phyloP scores from a whole-genome alignment of 2,888 invertebrate species.

The Iselma pallidipennis region DNA sequence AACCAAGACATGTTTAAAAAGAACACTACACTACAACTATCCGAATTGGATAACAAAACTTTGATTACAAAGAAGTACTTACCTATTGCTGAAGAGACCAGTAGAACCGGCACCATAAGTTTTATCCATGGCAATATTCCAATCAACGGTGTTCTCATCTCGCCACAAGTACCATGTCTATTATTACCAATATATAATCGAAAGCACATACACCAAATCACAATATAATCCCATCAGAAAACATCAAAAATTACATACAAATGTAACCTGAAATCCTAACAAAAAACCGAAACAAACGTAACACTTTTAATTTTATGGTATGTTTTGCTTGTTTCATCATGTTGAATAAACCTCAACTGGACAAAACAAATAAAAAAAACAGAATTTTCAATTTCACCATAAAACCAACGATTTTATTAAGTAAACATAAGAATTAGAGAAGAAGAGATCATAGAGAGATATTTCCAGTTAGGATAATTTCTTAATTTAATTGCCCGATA shows the following conservation, averaged over 20 bases:
- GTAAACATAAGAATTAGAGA: neutral
- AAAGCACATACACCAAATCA: slow-evolving; percentile 43
- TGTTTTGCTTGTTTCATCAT: neutral
- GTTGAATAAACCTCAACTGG: neutral
- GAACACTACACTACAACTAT: slow-evolving; percentile 8
- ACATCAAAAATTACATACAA: neutral
- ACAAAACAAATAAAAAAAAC: neutral
- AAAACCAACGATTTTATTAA: neutral
- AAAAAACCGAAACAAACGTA: neutral
- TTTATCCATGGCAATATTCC: slow-evolving; percentile 51
- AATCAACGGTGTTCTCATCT: slow-evolving; percentile 51
- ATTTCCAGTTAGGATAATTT: too few relatives aligned
- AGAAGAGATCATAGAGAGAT: neutral
- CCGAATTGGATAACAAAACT: neutral
- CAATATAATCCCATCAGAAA: slow-evolving; percentile 33
- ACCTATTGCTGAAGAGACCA: slow-evolving; percentile 49
- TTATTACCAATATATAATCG: slow-evolving; percentile 42
- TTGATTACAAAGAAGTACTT: slow-evolving; percentile 30
- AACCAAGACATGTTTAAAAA: slow-evolving; percentile 25
- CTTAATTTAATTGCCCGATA: neutral
- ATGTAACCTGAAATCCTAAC: neutral
- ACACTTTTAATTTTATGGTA: neutral
- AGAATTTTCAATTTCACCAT: neutral
- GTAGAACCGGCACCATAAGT: slow-evolving; percentile 44
- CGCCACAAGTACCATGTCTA: slow-evolving; percentile 53